These are phyloP conservation scores for Proisotoma minuta DNA, from an alignment of 2,888 invertebrate genomes.

Conservation along the genomic window DNA sequence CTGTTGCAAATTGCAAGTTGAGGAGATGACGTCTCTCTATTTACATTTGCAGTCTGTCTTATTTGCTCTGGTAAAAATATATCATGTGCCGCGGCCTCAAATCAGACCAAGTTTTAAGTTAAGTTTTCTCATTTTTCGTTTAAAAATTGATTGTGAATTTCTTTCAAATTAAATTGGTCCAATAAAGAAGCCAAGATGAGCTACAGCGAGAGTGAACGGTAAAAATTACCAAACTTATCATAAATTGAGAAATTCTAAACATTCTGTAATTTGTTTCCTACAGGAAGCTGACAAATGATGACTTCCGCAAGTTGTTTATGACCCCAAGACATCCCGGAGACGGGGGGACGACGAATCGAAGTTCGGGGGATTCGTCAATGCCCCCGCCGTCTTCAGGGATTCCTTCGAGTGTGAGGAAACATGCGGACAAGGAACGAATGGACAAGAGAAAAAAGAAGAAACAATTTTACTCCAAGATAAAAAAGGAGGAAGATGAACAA, in stretches of 20 bases:
- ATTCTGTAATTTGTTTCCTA: neutral
- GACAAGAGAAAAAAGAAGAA: constrained; percentile 88
- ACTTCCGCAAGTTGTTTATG: constrained; percentile 91
- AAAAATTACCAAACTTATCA: neutral
- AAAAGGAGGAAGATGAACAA: constrained; percentile 91
- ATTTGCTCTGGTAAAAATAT: too few relatives aligned
- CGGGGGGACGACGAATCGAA: constrained; percentile 32
- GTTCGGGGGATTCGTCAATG: constrained; percentile 39
- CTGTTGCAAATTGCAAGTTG: too few relatives aligned
- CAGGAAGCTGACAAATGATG: constrained; percentile 78
- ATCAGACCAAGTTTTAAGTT: too few relatives aligned
- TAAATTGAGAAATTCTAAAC: neutral
- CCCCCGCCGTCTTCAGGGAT: constrained; percentile 45
- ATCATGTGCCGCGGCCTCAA: too few relatives aligned
- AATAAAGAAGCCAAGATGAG: too few relatives aligned
- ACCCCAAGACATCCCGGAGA: constrained; percentile 72
- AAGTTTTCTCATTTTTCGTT: too few relatives aligned
- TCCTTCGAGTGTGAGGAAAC: constrained; percentile 40
- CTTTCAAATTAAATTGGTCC: too few relatives aligned
- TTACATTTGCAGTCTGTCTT: too few relatives aligned
- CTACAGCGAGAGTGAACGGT: neutral
- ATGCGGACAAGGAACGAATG: constrained; percentile 60
- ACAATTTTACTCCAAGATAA: constrained; percentile 82
- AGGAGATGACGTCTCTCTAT: too few relatives aligned
- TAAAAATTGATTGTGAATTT: too few relatives aligned